Evolutionary conservation across 2,888 invertebrate genomes (phyloP), one percentile per base, ranked within the genome.

Genomic region (Trachelus troglodyta): DNA sequence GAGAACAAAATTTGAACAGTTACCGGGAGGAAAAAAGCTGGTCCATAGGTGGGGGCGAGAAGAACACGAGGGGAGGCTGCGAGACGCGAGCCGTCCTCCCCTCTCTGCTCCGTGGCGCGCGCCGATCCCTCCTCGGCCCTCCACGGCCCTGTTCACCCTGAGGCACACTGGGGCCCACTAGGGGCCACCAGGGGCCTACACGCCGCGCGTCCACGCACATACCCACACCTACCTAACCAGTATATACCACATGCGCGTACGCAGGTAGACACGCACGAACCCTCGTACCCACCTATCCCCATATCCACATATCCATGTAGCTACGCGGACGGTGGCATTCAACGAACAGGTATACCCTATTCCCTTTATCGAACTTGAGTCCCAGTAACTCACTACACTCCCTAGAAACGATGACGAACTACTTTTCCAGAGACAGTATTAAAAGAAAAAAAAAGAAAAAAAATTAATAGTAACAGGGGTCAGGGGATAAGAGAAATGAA

Each of bases 1-100:
- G 79, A 84, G 85, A 87, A 87, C 88, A 87, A 90, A 90, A 90
- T 90, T 90, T 87, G 89, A 90, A 89, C 89, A 89, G 90, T 89
- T 89, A 90, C 87, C 86, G 87, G 75, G 85, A 86, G 89, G 86
- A 85, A 87, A 88, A 86, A 87, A 88, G 87, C 86, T 86, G 88
- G 85, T 87, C 85, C 87, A 87, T 84, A 83, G 87, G 85, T 78
- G 31, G 73, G 73, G 73, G 76, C 77, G 83, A 79, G 81, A 79
- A 73, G 40, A 79, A 73, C 73, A 76, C 71, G 81, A 81, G 82
- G 84, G 85, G 87, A 87, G 86, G 85, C 85, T 83, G 86, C 80
- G 87, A 87, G 90, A 89, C 91, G 91, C 90, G 89, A 90, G 91
- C 89, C 89, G 87, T 86, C 85, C 86, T 85, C 89, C 90, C 90